Percentiles rank a stretch among this genome's conserved stretches.
Conservation (phyloP, 2,113 vertebrate genomes). For the Toxotes chatareus region DNA sequence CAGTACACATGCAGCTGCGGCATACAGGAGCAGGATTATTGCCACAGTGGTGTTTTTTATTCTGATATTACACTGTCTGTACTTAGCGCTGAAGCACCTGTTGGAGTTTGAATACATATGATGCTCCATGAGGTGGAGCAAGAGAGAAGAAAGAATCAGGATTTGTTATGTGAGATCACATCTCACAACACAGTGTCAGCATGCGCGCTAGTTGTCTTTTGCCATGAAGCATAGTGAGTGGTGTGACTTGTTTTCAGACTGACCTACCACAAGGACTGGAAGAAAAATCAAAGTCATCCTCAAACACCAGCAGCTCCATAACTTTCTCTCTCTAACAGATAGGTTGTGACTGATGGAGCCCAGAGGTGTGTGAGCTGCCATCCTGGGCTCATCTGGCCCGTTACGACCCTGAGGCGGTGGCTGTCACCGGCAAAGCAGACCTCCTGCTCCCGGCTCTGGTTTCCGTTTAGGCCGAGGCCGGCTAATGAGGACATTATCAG, state of each 20-base stretch:
- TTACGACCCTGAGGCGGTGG: slow-evolving; percentile 51
- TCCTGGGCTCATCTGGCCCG: slow-evolving; percentile 68
- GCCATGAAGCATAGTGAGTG: not conserved
- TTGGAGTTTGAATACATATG: slow-evolving; percentile 13
- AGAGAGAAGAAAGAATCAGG: slow-evolving; percentile 3
- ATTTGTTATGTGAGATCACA: slow-evolving; percentile 10
- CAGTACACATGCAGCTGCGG: slow-evolving; percentile 55
- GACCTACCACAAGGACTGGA: slow-evolving; percentile 16
- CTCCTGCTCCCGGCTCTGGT: slow-evolving; percentile 61
- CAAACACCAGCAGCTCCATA: slow-evolving; percentile 9
- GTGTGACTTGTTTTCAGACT: not conserved
- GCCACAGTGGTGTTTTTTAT: slow-evolving; percentile 45
- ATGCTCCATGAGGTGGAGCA: slow-evolving; percentile 3
- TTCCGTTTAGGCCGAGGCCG: slow-evolving; percentile 43
- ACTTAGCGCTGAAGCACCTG: slow-evolving; percentile 52
- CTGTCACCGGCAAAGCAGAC: slow-evolving; percentile 65
- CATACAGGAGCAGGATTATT: slow-evolving; percentile 47
- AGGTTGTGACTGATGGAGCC: slow-evolving; percentile 51
- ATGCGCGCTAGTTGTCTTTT: not conserved
- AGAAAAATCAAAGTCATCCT: slow-evolving; percentile 41
- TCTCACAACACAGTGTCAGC: not conserved
- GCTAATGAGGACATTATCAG: slow-evolving; percentile 78
- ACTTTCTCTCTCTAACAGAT: slow-evolving; percentile 26
- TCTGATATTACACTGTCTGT: slow-evolving; percentile 38
- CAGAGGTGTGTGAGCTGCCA: slow-evolving; percentile 57